Evolutionary conservation across 2,888 invertebrate genomes (phyloP).

Genomic region (Lasioglossum zephyrum): DNA sequence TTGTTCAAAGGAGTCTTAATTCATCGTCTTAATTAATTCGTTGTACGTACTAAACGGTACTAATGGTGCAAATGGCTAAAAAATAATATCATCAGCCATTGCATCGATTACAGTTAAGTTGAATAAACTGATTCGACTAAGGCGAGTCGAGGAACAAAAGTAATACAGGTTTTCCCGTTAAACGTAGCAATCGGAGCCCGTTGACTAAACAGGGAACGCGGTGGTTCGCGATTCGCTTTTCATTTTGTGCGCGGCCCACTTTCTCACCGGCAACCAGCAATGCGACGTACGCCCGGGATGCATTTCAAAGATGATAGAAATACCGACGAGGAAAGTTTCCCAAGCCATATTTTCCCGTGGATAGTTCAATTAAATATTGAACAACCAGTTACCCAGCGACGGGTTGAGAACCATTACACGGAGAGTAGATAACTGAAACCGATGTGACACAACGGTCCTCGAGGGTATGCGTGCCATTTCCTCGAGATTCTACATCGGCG

Average conservation of each 20-base stretch:
- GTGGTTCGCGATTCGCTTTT: constrained; percentile 9
- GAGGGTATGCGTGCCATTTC: constrained; percentile 42
- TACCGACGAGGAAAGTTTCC: neutral
- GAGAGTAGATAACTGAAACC: constrained; percentile 26
- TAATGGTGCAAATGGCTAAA: neutral
- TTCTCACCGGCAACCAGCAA: neutral
- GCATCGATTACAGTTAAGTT: neutral
- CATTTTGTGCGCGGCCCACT: constrained; percentile 1
- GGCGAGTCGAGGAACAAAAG: neutral
- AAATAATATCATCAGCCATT: neutral
- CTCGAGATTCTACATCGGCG: constrained; percentile 46
- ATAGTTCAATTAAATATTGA: neutral
- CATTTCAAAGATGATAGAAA: neutral
- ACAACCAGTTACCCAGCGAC: too few relatives aligned
- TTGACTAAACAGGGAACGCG: constrained; percentile 6
- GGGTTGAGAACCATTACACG: constrained; percentile 14
- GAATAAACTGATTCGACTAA: neutral
- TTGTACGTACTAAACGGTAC: too few relatives aligned
- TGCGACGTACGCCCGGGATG: neutral
- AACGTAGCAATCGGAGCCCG: neutral
- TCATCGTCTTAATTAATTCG: too few relatives aligned
- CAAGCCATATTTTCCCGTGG: neutral
- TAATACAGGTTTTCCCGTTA: constrained; percentile 15
- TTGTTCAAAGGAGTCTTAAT: neutral
- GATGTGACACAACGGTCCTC: constrained; percentile 34